phyloP scores from a whole-genome alignment of 2,797 vertebrate genomes.

The Manis pentadactyla region DNA sequence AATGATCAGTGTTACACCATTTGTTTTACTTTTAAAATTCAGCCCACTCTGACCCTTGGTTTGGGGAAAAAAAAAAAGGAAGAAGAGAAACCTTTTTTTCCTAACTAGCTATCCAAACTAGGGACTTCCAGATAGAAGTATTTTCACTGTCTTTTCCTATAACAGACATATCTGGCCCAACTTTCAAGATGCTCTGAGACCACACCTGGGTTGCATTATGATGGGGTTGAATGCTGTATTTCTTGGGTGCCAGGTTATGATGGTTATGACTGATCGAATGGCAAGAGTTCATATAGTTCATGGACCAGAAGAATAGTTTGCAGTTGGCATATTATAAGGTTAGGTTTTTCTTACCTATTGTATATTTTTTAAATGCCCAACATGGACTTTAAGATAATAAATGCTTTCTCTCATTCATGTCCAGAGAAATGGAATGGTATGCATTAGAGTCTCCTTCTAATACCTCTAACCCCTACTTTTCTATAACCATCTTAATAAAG shows the following conservation, averaged over 20 bases:
- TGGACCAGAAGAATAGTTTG: background rate
- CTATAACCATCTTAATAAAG: background rate
- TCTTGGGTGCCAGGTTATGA: no score
- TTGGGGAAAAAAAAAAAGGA: background rate
- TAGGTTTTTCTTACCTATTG: background rate
- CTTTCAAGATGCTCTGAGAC: background rate
- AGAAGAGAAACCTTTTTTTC: no score
- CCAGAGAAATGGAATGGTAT: background rate
- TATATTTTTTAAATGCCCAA: background rate
- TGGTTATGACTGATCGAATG: background rate
- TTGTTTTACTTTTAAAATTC: background rate
- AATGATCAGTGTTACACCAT: background rate
- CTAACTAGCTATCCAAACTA: background rate
- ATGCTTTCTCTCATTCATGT: background rate
- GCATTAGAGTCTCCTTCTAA: background rate
- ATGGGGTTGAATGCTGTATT: no score
- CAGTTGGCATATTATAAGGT: background rate
- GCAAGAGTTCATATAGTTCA: background rate
- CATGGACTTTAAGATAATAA: background rate
- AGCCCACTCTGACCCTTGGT: background rate
- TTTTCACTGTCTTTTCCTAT: background rate
- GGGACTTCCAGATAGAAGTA: background rate
- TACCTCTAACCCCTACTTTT: background rate
- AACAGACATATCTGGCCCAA: background rate
- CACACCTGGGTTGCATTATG: background rate